Percentiles rank a stretch among this genome's conserved stretches.
Evolutionary conservation across 2,113 vertebrate genomes (phyloP).

Genomic region (Paracanthobrama guichenoti): DNA sequence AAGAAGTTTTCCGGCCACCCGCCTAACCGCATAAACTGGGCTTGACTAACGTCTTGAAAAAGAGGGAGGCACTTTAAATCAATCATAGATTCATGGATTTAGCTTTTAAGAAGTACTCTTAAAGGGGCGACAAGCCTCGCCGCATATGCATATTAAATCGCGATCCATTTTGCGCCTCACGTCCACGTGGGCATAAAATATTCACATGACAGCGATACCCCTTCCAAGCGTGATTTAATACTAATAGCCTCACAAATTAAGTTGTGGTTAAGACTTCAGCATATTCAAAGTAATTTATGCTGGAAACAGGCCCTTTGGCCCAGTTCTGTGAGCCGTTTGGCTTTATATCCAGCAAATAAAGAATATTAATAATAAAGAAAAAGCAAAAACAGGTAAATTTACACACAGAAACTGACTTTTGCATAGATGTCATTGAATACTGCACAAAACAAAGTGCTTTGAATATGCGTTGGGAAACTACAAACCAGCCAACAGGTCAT

Average conservation of each 20-base stretch:
- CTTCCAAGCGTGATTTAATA: conserved; percentile 42
- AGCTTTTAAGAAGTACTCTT: conserved; percentile 19
- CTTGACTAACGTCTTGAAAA: conserved; percentile 1
- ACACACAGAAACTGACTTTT: not conserved
- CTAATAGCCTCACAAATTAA: conserved; percentile 33
- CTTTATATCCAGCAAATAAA: conserved; percentile 43
- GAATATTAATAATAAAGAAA: conserved; percentile 30
- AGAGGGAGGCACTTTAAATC: conserved; percentile 35
- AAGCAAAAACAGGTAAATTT: not conserved
- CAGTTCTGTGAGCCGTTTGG: not conserved
- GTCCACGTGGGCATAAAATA: conserved; percentile 32
- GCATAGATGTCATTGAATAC: not conserved
- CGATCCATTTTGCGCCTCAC: not conserved
- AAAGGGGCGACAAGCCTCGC: not conserved
- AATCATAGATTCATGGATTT: conserved; percentile 43
- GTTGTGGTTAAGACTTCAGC: conserved; percentile 43
- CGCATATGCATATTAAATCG: conserved; percentile 16
- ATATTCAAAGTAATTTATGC: conserved; percentile 44
- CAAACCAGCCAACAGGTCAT: not conserved
- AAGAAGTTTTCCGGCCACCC: not conserved
- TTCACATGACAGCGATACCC: conserved; percentile 42
- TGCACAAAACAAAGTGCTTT: conserved; percentile 6
- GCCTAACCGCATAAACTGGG: not conserved
- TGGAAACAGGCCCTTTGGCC: conserved; percentile 29
- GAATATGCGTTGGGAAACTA: conserved; percentile 23